These are phyloP conservation scores for Drymodes brunneopygia DNA, from an alignment of 2,113 vertebrate species.

Conservation along the genomic window DNA sequence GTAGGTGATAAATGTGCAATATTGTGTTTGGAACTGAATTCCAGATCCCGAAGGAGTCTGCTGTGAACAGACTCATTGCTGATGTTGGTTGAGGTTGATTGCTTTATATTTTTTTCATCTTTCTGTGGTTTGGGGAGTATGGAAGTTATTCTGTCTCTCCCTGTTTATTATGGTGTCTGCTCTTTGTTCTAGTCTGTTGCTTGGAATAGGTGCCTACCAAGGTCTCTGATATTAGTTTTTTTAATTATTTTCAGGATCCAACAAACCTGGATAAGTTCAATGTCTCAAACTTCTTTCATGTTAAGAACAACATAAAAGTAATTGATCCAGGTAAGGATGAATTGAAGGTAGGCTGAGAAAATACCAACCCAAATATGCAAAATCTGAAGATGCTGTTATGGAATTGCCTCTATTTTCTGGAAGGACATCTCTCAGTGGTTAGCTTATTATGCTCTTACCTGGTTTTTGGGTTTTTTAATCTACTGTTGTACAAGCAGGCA, in stretches of 20 bases:
- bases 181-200: background rate
- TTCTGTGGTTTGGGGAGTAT: background rate
- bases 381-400: background rate
- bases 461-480: background rate
- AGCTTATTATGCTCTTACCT: background rate
- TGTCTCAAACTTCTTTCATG: constrained; percentile 92
- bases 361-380: background rate
- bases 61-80: background rate
- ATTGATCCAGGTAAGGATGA: constrained; percentile 85
- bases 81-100: background rate
- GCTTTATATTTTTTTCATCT: background rate
- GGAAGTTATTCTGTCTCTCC: background rate
- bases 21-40: background rate
- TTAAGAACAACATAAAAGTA: constrained; percentile 93
- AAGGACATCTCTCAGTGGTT: background rate
- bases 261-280: constrained; percentile 98
- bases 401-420: background rate
- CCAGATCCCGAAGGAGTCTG: background rate
- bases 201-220: background rate
- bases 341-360: background rate
- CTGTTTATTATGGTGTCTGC: background rate
- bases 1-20: background rate
- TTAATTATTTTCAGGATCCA: constrained; percentile 79
- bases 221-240: background rate
- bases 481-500: background rate